These are phyloP conservation scores for Anthoscopus minutus DNA, from an alignment of 2,113 vertebrate species.

Conservation along the genomic window DNA sequence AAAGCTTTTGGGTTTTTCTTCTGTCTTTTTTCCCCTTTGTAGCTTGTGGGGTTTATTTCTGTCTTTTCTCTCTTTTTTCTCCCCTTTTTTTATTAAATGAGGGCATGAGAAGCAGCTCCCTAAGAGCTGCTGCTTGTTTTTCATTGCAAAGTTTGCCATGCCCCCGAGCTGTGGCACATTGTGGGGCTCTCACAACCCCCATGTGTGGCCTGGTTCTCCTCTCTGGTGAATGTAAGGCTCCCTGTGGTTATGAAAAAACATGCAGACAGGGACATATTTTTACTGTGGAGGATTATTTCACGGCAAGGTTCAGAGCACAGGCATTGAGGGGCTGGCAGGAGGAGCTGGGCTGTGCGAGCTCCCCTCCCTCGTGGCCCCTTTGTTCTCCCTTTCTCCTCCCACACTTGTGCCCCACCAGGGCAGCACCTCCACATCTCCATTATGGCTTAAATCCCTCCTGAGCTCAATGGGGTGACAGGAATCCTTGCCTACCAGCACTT, in stretches of 20 bases:
- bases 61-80: rapidly evolving
- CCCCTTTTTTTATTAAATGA: not conserved
- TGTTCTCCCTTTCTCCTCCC: too few relatives aligned
- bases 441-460: not conserved
- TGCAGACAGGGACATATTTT: not conserved
- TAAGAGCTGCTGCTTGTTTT: not conserved
- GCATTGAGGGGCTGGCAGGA: not conserved
- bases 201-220: not conserved
- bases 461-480: not conserved
- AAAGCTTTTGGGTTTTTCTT: not conserved
- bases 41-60: not conserved
- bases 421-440: not conserved
- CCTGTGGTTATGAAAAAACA: not conserved
- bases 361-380: rapidly evolving
- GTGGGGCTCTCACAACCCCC: not conserved
- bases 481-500: not conserved
- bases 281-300: not conserved
- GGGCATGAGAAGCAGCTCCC: not conserved
- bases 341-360: not conserved
- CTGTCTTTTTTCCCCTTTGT: not conserved
- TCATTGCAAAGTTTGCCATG: not conserved
- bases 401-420: not conserved
- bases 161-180: not conserved
- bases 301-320: not conserved
- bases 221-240: not conserved